Conservation (phyloP, 2,113 vertebrate genomes). For the Elanus axillaris region DNA sequence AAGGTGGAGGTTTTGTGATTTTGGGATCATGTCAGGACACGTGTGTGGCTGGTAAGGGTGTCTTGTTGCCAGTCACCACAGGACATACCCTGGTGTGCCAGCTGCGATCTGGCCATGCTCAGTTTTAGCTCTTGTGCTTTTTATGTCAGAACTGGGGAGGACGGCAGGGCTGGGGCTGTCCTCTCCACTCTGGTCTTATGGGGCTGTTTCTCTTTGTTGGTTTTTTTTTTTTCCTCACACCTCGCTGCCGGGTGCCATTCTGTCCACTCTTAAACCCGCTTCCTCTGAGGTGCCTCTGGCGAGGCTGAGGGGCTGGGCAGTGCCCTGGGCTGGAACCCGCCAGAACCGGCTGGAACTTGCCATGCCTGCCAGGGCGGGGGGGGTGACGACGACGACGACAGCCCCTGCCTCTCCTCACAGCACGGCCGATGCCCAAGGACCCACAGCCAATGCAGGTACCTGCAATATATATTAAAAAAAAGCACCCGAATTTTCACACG, state of each 20-base stretch:
- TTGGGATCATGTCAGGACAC: background rate
- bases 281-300: background rate
- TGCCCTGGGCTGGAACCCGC: background rate
- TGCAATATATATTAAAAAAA: background rate
- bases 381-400: too few species aligned
- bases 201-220: background rate
- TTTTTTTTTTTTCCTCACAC: accelerated
- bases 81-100: background rate
- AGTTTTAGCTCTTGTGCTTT: background rate
- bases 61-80: accelerated
- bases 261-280: accelerated
- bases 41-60: background rate
- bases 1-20: background rate
- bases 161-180: background rate
- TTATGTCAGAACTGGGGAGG: background rate
- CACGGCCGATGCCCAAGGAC: accelerated
- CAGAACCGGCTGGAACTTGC: accelerated
- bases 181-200: accelerated
- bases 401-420: background rate
- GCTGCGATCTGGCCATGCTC: accelerated
- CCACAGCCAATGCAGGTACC: background rate
- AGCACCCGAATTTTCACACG: background rate
- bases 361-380: accelerated
- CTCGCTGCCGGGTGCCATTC: background rate
- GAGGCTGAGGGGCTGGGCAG: background rate